Conservation (phyloP, 1,140 invertebrate genomes). For the Drosophila rufa region DNA sequence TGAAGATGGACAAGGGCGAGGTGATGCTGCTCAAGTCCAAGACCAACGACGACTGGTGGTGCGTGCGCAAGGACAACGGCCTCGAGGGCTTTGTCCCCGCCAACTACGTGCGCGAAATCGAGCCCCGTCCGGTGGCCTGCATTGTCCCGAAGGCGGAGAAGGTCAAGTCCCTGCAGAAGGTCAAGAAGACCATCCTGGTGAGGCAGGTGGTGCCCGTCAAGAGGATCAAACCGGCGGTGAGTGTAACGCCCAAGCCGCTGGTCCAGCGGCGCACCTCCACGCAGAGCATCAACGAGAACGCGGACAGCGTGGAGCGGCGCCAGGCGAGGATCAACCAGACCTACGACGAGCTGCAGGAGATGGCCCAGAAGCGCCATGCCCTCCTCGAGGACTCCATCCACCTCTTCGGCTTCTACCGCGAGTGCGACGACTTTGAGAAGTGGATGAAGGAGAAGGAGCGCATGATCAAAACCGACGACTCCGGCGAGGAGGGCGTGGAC, state of each 20-base stretch:
- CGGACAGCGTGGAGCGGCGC: constrained; percentile 93
- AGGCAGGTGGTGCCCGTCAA: constrained; percentile 93
- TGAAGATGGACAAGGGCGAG: constrained; percentile 96
- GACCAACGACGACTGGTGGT: constrained; percentile 99
- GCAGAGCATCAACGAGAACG: constrained; percentile 85
- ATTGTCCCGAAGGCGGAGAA: constrained; percentile 93
- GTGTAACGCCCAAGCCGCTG: constrained; percentile 84
- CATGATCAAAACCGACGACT: constrained; percentile 93
- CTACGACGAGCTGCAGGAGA: constrained; percentile 92
- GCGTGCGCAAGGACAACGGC: constrained; percentile 95
- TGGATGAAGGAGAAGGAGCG: constrained; percentile 99
- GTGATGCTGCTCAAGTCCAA: constrained; percentile 96
- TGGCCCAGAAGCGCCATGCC: constrained; percentile 91
- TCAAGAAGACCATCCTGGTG: constrained; percentile 95
- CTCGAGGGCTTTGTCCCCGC: constrained; percentile 98
- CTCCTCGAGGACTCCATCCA: constrained; percentile 96
- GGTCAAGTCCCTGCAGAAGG: constrained; percentile 92
- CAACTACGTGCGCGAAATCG: constrained; percentile 97
- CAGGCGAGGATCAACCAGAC: constrained; percentile 92
- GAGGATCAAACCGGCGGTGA: constrained; percentile 86
- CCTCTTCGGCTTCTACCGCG: constrained; percentile 97
- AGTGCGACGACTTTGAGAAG: constrained; percentile 98
- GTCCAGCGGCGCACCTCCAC: constrained; percentile 85
- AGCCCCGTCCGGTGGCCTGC: constrained; percentile 92
- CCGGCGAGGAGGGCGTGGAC: constrained; percentile 91